Evolutionary conservation across 2,888 invertebrate genomes (phyloP), one percentile per base, ranked within the genome.

Genomic region (Chloromyia formosa): DNA sequence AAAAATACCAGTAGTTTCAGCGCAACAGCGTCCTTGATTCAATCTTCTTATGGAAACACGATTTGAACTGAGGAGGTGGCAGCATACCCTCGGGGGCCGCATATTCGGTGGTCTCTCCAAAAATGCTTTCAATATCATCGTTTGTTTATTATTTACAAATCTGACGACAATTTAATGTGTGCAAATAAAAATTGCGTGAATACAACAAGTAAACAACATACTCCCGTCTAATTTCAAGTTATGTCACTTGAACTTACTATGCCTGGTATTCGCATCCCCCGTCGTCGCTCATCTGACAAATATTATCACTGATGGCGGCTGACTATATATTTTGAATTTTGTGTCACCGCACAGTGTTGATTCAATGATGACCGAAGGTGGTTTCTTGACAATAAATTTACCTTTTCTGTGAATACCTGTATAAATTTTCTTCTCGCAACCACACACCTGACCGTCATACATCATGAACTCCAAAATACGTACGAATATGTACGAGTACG

Each of bases 311-410:
- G 27, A 40, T 62, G 27, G 23, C 18, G 40, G 62, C 27, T 16
- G 16, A 14, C 7, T 35, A n/a, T n/a, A n/a, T n/a, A 27, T n/a
- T 61, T 22, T n/a, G 61, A 23, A 40, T 62, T 40, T n/a, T 35
- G 62, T 40, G 49, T 3, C 14, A n/a, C n/a, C n/a, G n/a, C n/a
- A n/a, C 16, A n/a, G 35, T 62, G 62, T 62, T 62, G 62, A 18
- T 62, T 62, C 62, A 62, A 62, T 62, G 40, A 62, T 62, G 62
- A 62, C 62, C 62, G 40, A 62, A 35, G 62, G 62, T 40, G 62
- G 62, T 62, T 62, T 22, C 40, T 22, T 61, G 35, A 61, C 62
- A 40, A 62, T 62, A 35, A 62, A 35, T 62, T 40, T 40, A 18
- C 62, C 18, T 62, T 62, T 62, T 18, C 12, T 40, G 18, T 23